phyloP scores from a whole-genome alignment of 2,888 invertebrate genomes.

The Resseliella maxima region DNA sequence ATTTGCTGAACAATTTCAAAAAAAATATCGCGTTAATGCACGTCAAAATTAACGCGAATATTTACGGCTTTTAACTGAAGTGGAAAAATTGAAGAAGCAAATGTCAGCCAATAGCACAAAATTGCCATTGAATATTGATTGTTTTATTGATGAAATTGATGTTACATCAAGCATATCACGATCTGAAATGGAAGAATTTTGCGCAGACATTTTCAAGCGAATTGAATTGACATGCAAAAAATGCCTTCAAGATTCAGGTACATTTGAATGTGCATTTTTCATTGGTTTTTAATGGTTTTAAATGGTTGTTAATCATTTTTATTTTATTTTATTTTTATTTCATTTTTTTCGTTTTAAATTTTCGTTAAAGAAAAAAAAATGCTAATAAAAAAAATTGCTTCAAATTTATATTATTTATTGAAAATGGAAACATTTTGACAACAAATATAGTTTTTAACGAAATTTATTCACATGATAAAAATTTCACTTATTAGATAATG shows the following conservation, averaged over 20 bases:
- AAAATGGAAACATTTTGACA: too few species aligned
- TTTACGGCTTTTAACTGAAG: conserved; percentile 88
- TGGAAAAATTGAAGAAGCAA: conserved; percentile 97
- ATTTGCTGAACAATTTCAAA: conserved; percentile 88
- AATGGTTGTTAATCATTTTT: too few species aligned
- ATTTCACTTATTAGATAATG: too few species aligned
- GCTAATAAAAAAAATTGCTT: too few species aligned
- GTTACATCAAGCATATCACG: conserved; percentile 89
- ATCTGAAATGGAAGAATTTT: conserved; percentile 86
- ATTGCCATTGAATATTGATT: conserved; percentile 95
- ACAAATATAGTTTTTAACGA: too few species aligned
- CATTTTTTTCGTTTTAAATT: too few species aligned
- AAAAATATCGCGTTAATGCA: conserved; percentile 88
- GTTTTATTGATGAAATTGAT: conserved; percentile 98
- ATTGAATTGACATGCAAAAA: conserved; percentile 81
- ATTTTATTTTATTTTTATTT: too few species aligned
- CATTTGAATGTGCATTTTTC: conserved; percentile 63
- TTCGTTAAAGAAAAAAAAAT: too few species aligned
- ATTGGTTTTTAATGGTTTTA: too few species aligned
- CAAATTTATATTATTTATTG: too few species aligned
- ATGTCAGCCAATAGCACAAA: conserved; percentile 98
- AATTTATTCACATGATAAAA: too few species aligned
- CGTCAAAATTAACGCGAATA: conserved; percentile 86
- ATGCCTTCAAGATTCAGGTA: conserved; percentile 84
- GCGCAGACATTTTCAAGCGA: conserved; percentile 80